Conservation (phyloP, 2,113 vertebrate species). For the Tetrao urogallus region DNA sequence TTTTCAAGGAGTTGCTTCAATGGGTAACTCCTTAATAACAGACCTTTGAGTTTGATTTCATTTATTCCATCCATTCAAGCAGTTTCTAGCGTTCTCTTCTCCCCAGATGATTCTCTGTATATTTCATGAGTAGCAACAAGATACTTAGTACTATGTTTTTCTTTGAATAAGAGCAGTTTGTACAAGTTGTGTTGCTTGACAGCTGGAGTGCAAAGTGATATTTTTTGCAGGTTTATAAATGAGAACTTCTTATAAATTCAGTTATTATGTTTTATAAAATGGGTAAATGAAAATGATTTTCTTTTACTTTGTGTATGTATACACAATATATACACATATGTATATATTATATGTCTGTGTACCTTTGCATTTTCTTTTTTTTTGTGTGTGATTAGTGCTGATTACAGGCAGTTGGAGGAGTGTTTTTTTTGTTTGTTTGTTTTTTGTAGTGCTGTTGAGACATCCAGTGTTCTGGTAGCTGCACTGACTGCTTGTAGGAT, state of each 20-base stretch:
- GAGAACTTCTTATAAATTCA: not conserved
- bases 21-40: not conserved
- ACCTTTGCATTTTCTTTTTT: not conserved
- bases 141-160: not conserved
- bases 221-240: not conserved
- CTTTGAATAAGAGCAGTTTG: not conserved
- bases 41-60: not conserved
- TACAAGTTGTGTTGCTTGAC: not conserved
- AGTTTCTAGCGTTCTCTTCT: not conserved
- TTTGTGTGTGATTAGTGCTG: not conserved
- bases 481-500: not conserved
- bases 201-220: not conserved
- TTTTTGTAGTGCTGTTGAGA: not conserved
- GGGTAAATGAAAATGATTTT: not conserved
- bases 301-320: not conserved
- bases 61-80: not conserved
- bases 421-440: too few relatives aligned
- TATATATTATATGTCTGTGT: too few relatives aligned
- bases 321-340: too few relatives aligned
- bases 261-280: not conserved
- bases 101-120: not conserved
- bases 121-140: not conserved
- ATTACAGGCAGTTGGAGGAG: not conserved
- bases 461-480: not conserved
- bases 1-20: not conserved